Base-by-base conservation (phyloP, 2,888 invertebrate genomes). In the Synergus gifuensis region DNA sequence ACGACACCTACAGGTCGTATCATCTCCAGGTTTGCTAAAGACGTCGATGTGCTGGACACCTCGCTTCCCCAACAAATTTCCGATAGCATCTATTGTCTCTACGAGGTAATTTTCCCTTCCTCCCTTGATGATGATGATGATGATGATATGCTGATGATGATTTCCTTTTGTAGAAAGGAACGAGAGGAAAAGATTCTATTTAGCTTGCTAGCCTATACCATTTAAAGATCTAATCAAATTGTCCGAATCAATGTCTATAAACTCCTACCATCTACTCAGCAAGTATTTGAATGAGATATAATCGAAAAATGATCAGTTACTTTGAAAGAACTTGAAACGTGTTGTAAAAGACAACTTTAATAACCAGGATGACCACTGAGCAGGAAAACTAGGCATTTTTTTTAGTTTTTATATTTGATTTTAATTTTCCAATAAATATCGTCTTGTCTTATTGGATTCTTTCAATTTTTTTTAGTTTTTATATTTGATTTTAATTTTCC, bases 31-130 rank as follows among this genome's bases (percentile, higher is more conserved):
- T 96, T 96, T 93, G 95, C 95, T 92, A 95, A 96, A 94, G 96
- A 96, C 93, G 93, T 96, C 87, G 96, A 96, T 92, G 94, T 95
- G 86, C 92, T 96, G 94, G 96, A 96, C 92, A 94, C 94, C 88
- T 94, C 94, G 88, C 94, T 96, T 86, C 95, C 96, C 83, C 94
- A 93, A 93, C 93, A 95, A 93, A 93, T 94, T 91, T 93, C 94
- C 87, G 95, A 95, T 93, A 94, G 94, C 92, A 93, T 95, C 92
- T 95, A 94, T 94, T 96, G 96, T 93, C 92, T 94, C 87, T 95
- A 95, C 91, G 95, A 96, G 96, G 96, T 96, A 96, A 94, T 89
- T 88, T 80, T 80, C 73, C 46, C 44, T 54, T 54, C 73, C 46
- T 46, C 85, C 82, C 83, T 84, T 76, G 76, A 78, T 79, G 73